phyloP scores from a whole-genome alignment of 2,888 invertebrate species.

The Bombylius discolor region DNA sequence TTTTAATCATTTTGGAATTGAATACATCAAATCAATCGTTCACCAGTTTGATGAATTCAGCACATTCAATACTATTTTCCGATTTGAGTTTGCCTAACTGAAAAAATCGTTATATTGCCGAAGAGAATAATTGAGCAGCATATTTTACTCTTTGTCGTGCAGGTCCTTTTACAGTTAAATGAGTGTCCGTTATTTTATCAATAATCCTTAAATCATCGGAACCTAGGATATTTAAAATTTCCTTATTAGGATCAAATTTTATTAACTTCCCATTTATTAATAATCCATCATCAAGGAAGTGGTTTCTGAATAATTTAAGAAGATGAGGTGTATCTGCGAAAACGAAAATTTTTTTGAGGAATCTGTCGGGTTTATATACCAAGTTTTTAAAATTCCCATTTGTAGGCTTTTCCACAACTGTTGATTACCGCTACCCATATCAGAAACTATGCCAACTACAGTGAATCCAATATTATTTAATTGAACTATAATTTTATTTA shows the following conservation, averaged over 20 bases:
- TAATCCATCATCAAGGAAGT: slow-evolving; percentile 13
- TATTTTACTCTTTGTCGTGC: slow-evolving; percentile 5
- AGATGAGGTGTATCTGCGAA: slow-evolving; percentile 9
- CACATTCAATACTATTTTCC: too few species aligned
- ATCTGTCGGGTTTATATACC: slow-evolving; percentile 11
- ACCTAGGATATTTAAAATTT: background rate
- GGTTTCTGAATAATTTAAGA: slow-evolving; percentile 14
- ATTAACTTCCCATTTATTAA: slow-evolving; percentile 4
- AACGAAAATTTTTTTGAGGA: slow-evolving; percentile 5
- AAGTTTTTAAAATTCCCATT: slow-evolving; percentile 3
- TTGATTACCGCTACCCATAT: background rate
- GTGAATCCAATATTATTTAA: background rate
- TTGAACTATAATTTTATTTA: background rate
- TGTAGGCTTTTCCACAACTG: background rate
- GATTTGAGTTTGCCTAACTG: too few species aligned
- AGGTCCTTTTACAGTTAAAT: background rate
- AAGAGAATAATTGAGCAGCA: slow-evolving; percentile 18
- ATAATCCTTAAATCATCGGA: background rate
- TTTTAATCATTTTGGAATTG: too few species aligned
- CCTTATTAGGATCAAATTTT: slow-evolving; percentile 4
- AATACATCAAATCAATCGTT: too few species aligned
- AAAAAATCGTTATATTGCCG: too few species aligned
- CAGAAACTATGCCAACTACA: background rate
- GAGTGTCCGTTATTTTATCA: background rate
- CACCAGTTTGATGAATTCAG: too few species aligned